Conservation (phyloP, 2,113 vertebrate species). For the Bubo blakistoni region DNA sequence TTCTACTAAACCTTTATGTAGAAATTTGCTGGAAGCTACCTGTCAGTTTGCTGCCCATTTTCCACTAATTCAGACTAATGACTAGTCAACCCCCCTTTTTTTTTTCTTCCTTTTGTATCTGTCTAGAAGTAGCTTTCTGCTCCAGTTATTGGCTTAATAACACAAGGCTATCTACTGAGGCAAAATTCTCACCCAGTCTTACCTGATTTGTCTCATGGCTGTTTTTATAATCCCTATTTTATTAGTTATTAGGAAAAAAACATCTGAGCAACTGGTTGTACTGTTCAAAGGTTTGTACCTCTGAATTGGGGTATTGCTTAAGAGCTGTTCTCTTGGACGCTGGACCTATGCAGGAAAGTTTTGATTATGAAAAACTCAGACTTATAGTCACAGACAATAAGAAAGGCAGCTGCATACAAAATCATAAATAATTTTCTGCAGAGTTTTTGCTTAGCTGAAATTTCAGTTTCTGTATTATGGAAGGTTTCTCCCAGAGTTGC, state of each 20-base stretch:
- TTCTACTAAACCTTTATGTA: neutral
- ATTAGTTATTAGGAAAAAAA: neutral
- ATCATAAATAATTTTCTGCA: neutral
- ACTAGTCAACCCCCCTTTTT: neutral
- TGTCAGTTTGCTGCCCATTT: constrained; percentile 42
- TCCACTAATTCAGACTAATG: constrained; percentile 53
- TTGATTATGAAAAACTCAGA: neutral
- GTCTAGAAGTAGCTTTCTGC: constrained; percentile 52
- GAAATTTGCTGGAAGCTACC: constrained; percentile 48
- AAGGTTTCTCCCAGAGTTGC: neutral
- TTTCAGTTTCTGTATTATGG: neutral
- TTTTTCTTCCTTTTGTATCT: constrained; percentile 1
- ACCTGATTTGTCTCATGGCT: neutral
- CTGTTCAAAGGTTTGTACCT: neutral
- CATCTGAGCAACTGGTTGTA: neutral
- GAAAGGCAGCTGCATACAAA: neutral
- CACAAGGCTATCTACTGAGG: neutral
- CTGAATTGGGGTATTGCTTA: neutral
- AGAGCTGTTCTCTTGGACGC: neutral
- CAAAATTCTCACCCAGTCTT: neutral
- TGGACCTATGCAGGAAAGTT: neutral
- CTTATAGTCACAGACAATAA: neutral
- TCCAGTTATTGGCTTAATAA: constrained; percentile 47
- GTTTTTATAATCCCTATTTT: neutral
- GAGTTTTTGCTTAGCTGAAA: neutral